Percentiles rank a stretch among this genome's conserved stretches.
Evolutionary conservation across 53 echinoderm and acorn worm species (phyloP).

Genomic region (Echinarachnius parma): DNA sequence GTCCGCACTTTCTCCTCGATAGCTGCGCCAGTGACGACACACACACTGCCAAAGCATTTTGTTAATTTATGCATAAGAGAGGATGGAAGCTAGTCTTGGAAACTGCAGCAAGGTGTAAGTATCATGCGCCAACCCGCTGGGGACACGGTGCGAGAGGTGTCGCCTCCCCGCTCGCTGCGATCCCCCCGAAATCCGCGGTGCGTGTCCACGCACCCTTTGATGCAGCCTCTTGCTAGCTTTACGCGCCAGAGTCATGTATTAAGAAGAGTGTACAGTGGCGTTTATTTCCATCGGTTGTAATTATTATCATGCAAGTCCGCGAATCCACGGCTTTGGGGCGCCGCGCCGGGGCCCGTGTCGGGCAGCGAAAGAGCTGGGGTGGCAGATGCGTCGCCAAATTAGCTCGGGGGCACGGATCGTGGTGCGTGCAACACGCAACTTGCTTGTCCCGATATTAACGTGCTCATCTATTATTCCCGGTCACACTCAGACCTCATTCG

Average conservation of each 20-base stretch:
- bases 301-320: too few species aligned
- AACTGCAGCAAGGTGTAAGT: constrained; percentile 47
- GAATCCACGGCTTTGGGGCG: background rate
- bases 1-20: too few species aligned
- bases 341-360: too few species aligned
- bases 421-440: constrained; percentile 40
- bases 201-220: constrained; percentile 44
- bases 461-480: constrained; percentile 22
- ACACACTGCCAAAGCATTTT: too few species aligned
- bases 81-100: constrained; percentile 5
- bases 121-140: constrained; percentile 46
- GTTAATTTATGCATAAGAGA: constrained; percentile 48
- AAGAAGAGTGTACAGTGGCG: too few species aligned
- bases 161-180: constrained; percentile 4
- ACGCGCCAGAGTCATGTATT: too few species aligned
- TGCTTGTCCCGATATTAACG: constrained; percentile 26
- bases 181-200: constrained; percentile 40
- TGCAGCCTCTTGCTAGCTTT: too few species aligned
- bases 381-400: constrained; percentile 46
- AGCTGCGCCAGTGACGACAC: too few species aligned
- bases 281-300: too few species aligned
- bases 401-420: constrained; percentile 18
- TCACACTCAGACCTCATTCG: background rate
- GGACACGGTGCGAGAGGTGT: constrained; percentile 17
- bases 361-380: too few species aligned